Evolutionary conservation across 2,113 vertebrate genomes (phyloP).

Genomic region (Dicerorhinus sumatrensis): DNA sequence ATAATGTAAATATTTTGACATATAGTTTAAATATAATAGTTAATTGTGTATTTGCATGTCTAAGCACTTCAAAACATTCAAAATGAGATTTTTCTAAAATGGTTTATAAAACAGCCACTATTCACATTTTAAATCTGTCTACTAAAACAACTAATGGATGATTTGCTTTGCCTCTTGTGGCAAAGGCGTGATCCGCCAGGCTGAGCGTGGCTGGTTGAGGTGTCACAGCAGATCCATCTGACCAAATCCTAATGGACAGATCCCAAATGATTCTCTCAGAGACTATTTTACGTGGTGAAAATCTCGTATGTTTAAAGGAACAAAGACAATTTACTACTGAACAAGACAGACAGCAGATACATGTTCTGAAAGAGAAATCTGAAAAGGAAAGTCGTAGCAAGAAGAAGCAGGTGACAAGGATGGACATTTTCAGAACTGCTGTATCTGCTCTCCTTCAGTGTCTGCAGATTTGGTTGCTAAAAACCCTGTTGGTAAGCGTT

Average conservation of each 20-base stretch:
- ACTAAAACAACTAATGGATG: background rate
- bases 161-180: background rate
- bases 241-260: constrained; percentile 4
- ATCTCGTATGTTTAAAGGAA: background rate
- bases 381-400: background rate
- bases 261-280: constrained; percentile 25
- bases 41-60: background rate
- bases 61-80: background rate
- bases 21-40: background rate
- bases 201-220: no score
- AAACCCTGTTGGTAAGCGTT: background rate
- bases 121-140: background rate
- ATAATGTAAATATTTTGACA: background rate
- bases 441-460: background rate
- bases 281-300: background rate
- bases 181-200: background rate
- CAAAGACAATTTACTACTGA: constrained; percentile 8
- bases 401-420: background rate
- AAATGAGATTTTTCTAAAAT: background rate
- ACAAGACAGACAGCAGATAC: background rate
- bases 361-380: background rate
- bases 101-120: background rate
- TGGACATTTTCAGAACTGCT: background rate
- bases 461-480: background rate
- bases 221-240: background rate